Evolutionary conservation across 2,113 vertebrate species (phyloP).

Genomic region (Leptosomus discolor): DNA sequence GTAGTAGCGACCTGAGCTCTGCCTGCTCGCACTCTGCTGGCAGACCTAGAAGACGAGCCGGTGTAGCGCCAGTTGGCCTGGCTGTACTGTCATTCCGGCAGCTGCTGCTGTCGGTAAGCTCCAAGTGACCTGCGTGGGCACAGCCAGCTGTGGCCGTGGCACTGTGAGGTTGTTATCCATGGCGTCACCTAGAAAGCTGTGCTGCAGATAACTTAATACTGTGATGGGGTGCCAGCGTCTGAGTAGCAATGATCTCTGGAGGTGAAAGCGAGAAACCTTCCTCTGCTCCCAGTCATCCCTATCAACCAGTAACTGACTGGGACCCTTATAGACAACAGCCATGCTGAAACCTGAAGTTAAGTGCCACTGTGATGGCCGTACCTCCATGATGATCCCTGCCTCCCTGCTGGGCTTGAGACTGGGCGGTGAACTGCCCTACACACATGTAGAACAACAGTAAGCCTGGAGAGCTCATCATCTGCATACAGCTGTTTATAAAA

Average conservation of each 20-base stretch:
- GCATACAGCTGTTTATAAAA: neutral
- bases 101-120: neutral
- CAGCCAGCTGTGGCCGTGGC: neutral
- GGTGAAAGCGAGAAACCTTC: neutral
- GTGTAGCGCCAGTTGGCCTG: neutral
- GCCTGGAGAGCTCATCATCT: neutral
- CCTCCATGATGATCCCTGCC: neutral
- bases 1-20: neutral
- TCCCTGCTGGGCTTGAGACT: neutral
- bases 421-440: neutral
- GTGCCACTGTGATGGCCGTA: fast-evolving
- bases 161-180: neutral
- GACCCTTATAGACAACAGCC: neutral
- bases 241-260: neutral
- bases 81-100: neutral
- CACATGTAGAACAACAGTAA: neutral
- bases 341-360: fast-evolving
- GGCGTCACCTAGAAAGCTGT: neutral
- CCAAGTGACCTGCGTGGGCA: fast-evolving
- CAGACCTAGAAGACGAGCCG: fast-evolving
- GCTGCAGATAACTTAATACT: neutral
- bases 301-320: neutral
- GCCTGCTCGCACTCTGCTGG: neutral
- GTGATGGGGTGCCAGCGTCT: neutral
- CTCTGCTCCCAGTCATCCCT: neutral